phyloP scores from a whole-genome alignment of 2,888 invertebrate species.

The Priocnemis perturbator region DNA sequence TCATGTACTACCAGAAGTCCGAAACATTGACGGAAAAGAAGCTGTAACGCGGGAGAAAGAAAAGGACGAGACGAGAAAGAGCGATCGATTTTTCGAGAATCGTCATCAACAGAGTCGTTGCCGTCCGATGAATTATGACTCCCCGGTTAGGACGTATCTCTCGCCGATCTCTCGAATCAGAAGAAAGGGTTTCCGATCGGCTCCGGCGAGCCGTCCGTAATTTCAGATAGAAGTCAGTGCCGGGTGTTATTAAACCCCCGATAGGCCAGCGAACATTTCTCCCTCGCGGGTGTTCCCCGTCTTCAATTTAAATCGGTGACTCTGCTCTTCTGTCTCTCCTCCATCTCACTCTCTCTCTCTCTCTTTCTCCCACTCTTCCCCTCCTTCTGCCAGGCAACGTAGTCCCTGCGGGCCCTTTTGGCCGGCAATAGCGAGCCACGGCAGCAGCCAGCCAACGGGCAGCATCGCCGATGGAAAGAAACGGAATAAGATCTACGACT shows the following conservation, averaged over 20 bases:
- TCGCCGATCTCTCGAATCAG: too few relatives aligned
- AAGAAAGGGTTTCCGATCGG: slow-evolving; percentile 1
- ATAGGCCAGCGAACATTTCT: slow-evolving; percentile 50
- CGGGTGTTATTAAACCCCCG: slow-evolving; percentile 59
- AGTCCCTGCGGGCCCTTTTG: slow-evolving; percentile 36
- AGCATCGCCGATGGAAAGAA: slow-evolving; percentile 25
- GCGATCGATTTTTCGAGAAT: too few relatives aligned
- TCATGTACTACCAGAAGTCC: too few relatives aligned
- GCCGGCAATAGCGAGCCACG: slow-evolving; percentile 20
- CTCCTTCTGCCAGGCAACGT: slow-evolving; percentile 12
- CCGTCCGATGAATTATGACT: slow-evolving; percentile 1
- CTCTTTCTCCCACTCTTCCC: slow-evolving; percentile 24
- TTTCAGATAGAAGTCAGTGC: slow-evolving; percentile 54
- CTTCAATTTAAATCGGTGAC: slow-evolving; percentile 74
- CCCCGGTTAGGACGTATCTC: too few relatives aligned
- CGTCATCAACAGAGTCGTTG: too few relatives aligned
- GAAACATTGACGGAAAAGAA: too few relatives aligned
- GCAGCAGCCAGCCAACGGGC: too few relatives aligned
- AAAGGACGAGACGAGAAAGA: too few relatives aligned
- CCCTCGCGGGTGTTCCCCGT: slow-evolving; percentile 64
- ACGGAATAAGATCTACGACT: slow-evolving; percentile 47
- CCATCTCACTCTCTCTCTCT: slow-evolving; percentile 14
- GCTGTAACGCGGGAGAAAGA: too few relatives aligned
- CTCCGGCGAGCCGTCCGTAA: slow-evolving; percentile 37
- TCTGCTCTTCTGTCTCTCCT: slow-evolving; percentile 63